Evolutionary conservation across 2,888 invertebrate species (phyloP).

Genomic region (Dolichopus griseipennis): DNA sequence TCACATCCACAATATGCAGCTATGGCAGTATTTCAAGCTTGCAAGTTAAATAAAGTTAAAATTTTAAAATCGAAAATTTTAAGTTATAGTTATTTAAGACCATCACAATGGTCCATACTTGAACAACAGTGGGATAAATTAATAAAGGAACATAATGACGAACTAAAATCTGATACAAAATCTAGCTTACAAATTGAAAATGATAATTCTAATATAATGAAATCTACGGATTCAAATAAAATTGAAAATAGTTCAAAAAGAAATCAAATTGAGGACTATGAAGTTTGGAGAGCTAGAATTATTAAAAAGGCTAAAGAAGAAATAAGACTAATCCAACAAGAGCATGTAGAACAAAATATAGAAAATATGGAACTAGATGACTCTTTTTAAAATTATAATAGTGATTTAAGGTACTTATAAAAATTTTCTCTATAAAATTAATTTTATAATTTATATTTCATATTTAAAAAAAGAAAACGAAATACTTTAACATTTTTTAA

Average conservation of each 20-base stretch:
- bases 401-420: too few species aligned
- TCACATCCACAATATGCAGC: conserved; percentile 56
- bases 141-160: conserved; percentile 28
- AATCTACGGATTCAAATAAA: conserved; percentile 8
- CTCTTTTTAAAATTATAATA: background rate
- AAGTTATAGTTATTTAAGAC: conserved; percentile 50
- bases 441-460: too few species aligned
- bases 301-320: conserved; percentile 43
- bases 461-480: too few species aligned
- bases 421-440: too few species aligned
- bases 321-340: conserved; percentile 16
- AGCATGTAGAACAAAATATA: background rate
- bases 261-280: conserved; percentile 48
- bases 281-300: conserved; percentile 54
- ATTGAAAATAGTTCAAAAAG: conserved; percentile 26
- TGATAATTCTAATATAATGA: background rate
- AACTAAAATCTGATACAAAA: conserved; percentile 22
- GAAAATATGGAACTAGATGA: background rate
- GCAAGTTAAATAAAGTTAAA: conserved; percentile 53
- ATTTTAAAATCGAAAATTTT: conserved; percentile 50
- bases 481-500: too few species aligned
- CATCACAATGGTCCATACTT: conserved; percentile 52
- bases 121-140: conserved; percentile 51
- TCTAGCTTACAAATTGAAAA: conserved; percentile 15
- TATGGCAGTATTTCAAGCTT: conserved; percentile 56